Conservation (phyloP, 2,797 vertebrate species). For the Spondyliosoma cantharus region DNA sequence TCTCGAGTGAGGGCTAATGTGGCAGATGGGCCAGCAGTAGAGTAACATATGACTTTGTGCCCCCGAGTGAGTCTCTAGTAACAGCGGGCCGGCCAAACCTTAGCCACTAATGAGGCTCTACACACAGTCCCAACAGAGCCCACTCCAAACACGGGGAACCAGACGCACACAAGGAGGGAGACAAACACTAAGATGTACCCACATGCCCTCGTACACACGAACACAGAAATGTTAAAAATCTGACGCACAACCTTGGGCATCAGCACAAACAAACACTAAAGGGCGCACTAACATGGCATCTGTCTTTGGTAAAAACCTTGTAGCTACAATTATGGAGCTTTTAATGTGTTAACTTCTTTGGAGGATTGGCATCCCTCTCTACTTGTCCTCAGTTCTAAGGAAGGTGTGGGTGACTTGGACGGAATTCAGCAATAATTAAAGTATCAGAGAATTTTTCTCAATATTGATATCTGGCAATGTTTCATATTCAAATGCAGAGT, state of each 20-base stretch:
- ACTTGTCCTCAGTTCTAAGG: slow-evolving; percentile 30
- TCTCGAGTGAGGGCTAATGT: slow-evolving; percentile 62
- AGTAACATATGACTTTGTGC: slow-evolving; percentile 79
- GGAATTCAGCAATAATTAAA: slow-evolving; percentile 34
- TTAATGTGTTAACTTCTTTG: slow-evolving; percentile 42
- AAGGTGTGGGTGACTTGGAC: slow-evolving; percentile 38
- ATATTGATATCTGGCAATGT: slow-evolving; percentile 22
- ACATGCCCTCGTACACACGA: neutral
- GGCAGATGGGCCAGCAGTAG: slow-evolving; percentile 79
- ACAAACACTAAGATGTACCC: slow-evolving; percentile 38
- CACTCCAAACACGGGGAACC: slow-evolving; percentile 69
- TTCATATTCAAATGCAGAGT: slow-evolving; percentile 4
- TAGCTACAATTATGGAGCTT: slow-evolving; percentile 21
- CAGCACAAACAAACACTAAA: slow-evolving; percentile 43
- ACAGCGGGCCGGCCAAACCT: slow-evolving; percentile 69
- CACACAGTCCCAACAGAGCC: slow-evolving; percentile 72
- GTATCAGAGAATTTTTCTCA: slow-evolving; percentile 19
- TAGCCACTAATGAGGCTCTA: slow-evolving; percentile 79
- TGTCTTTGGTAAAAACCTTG: slow-evolving; percentile 43
- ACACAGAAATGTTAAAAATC: slow-evolving; percentile 6
- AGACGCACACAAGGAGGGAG: slow-evolving; percentile 50
- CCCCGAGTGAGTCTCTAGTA: slow-evolving; percentile 72
- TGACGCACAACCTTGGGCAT: slow-evolving; percentile 40
- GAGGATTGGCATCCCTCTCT: slow-evolving; percentile 31
- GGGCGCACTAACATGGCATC: slow-evolving; percentile 36